Percentiles rank a stretch among this genome's conserved stretches.
phyloP scores from a whole-genome alignment of 2,797 vertebrate genomes.

The Saxicola maurus region DNA sequence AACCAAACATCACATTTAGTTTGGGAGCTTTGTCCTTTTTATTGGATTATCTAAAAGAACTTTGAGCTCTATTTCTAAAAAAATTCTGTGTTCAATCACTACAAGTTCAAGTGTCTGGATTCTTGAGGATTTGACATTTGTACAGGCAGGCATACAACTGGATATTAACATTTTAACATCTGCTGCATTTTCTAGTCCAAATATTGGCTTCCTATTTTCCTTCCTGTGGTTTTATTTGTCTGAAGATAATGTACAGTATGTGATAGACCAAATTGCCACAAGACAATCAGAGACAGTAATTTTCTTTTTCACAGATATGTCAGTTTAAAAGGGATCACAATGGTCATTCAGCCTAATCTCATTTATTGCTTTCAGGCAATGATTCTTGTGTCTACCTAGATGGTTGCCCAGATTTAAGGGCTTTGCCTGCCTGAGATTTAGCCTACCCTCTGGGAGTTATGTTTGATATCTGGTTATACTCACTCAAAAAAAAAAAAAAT shows the following conservation, averaged over 20 bases:
- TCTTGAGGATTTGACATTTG: background rate
- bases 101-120: background rate
- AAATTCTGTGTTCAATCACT: background rate
- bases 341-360: background rate
- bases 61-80: background rate
- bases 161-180: background rate
- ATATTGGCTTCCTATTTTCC: background rate
- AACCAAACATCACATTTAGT: background rate
- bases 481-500: background rate
- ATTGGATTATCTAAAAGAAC: background rate
- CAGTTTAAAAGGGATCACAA: background rate
- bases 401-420: background rate
- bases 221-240: background rate
- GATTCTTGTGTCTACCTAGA: background rate
- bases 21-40: background rate
- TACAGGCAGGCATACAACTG: background rate
- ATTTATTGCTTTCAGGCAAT: background rate
- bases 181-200: background rate
- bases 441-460: background rate
- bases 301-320: background rate
- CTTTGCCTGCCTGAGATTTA: background rate
- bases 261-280: background rate
- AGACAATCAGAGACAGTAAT: background rate
- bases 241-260: background rate
- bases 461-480: background rate